phyloP scores from a whole-genome alignment of 2,113 vertebrate species.

The Coregonus clupeaformis region DNA sequence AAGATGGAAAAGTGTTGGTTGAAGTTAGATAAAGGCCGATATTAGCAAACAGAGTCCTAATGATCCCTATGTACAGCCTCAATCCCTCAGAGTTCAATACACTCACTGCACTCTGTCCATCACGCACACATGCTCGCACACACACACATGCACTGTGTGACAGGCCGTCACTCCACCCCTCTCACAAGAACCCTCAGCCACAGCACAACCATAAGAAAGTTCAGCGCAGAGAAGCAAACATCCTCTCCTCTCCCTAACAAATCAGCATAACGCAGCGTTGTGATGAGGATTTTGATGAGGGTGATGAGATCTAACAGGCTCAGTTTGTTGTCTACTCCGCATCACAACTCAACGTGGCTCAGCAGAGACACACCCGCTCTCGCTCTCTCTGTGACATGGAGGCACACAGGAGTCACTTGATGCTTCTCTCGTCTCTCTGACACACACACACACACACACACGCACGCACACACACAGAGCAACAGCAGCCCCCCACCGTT shows the following conservation, averaged over 20 bases:
- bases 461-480: slow-evolving; percentile 12
- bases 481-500: slow-evolving; percentile 48
- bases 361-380: background rate
- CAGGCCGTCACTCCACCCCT: slow-evolving; percentile 20
- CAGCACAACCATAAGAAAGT: slow-evolving; percentile 43
- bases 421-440: slow-evolving; percentile 56
- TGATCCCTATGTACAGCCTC: slow-evolving; percentile 62
- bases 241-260: slow-evolving; percentile 55
- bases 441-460: slow-evolving; percentile 37
- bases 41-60: slow-evolving; percentile 74
- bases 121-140: slow-evolving; percentile 34
- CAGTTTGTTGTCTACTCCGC: slow-evolving; percentile 73
- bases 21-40: slow-evolving; percentile 76
- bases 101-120: slow-evolving; percentile 52
- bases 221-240: slow-evolving; percentile 48
- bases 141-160: slow-evolving; percentile 14
- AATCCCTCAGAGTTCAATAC: slow-evolving; percentile 31
- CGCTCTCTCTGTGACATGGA: slow-evolving; percentile 67
- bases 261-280: slow-evolving; percentile 69
- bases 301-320: slow-evolving; percentile 72
- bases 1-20: slow-evolving; percentile 68
- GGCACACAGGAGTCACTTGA: slow-evolving; percentile 75
- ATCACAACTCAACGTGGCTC: no score
- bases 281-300: slow-evolving; percentile 69
- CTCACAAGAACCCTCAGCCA: no score